Percentiles rank a stretch among this genome's conserved stretches.
Evolutionary conservation across 2,797 vertebrate genomes (phyloP).

Genomic region (Bucorvus abyssinicus): DNA sequence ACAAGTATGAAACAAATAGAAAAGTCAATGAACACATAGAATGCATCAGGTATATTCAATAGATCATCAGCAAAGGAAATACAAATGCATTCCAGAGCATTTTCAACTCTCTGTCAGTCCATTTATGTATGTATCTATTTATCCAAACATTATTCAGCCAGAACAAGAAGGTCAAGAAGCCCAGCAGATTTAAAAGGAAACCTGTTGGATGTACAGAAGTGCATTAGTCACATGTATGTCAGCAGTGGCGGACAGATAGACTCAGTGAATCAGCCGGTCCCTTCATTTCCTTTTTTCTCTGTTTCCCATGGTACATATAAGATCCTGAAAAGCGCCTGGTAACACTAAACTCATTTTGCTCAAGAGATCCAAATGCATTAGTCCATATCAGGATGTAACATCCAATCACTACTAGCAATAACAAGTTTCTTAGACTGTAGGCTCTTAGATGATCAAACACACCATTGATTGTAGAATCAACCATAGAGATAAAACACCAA

Average conservation of each 20-base stretch:
- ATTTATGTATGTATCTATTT: conserved; percentile 26
- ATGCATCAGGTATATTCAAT: conserved; percentile 49
- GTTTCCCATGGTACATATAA: not conserved
- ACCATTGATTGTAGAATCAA: not conserved
- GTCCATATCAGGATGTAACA: not conserved
- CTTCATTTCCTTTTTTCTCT: not conserved
- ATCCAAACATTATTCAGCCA: conserved; percentile 17
- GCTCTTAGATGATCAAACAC: not conserved
- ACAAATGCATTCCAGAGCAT: not conserved
- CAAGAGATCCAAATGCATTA: not conserved
- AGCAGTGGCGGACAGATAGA: not conserved
- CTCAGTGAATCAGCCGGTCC: not conserved
- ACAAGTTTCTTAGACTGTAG: not conserved
- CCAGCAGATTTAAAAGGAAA: not conserved
- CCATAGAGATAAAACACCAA: not conserved
- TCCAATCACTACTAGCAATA: not conserved
- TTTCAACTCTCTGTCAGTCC: not conserved
- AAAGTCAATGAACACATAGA: conserved; percentile 58
- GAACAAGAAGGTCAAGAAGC: conserved; percentile 6
- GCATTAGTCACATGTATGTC: not conserved
- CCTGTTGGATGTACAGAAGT: not conserved
- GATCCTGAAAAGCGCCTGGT: not conserved
- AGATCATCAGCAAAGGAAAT: conserved; percentile 49
- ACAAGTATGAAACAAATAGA: conserved; percentile 59
- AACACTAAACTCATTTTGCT: not conserved